These are phyloP conservation scores for Ormyrus pomaceus DNA, from an alignment of 2,888 invertebrate genomes.

Conservation along the genomic window DNA sequence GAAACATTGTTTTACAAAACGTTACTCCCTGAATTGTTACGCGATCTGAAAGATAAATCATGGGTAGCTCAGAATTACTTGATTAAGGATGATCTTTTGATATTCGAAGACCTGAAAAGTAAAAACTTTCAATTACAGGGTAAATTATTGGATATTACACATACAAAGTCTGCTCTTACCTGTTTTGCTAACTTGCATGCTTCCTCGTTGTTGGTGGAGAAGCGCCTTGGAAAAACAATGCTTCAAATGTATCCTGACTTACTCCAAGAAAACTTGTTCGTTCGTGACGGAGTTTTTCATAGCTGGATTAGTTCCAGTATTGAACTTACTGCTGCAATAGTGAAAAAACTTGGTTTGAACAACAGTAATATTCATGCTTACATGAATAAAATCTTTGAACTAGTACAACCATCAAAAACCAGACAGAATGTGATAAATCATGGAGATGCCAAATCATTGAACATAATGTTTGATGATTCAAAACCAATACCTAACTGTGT, in stretches of 20 bases:
- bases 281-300: background rate
- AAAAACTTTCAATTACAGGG: slow-evolving; percentile 64
- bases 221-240: slow-evolving; percentile 43
- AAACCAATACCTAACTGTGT: slow-evolving; percentile 75
- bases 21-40: slow-evolving; percentile 73
- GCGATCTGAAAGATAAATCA: slow-evolving; percentile 60
- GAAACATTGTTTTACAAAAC: slow-evolving; percentile 76
- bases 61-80: slow-evolving; percentile 70
- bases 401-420: slow-evolving; percentile 77
- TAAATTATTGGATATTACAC: slow-evolving; percentile 59
- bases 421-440: slow-evolving; percentile 62
- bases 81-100: slow-evolving; percentile 65
- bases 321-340: background rate
- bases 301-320: slow-evolving; percentile 7
- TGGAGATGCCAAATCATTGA: slow-evolving; percentile 28
- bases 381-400: slow-evolving; percentile 77
- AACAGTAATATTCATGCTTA: background rate
- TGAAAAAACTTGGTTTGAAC: slow-evolving; percentile 11
- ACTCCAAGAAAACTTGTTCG: slow-evolving; percentile 8
- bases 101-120: slow-evolving; percentile 72
- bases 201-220: slow-evolving; percentile 64
- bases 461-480: slow-evolving; percentile 37
- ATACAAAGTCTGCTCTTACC: slow-evolving; percentile 62
- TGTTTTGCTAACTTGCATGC: slow-evolving; percentile 67
- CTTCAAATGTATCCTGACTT: slow-evolving; percentile 5